phyloP scores from a whole-genome alignment of 2,113 vertebrate species.

The Anguilla japonica region DNA sequence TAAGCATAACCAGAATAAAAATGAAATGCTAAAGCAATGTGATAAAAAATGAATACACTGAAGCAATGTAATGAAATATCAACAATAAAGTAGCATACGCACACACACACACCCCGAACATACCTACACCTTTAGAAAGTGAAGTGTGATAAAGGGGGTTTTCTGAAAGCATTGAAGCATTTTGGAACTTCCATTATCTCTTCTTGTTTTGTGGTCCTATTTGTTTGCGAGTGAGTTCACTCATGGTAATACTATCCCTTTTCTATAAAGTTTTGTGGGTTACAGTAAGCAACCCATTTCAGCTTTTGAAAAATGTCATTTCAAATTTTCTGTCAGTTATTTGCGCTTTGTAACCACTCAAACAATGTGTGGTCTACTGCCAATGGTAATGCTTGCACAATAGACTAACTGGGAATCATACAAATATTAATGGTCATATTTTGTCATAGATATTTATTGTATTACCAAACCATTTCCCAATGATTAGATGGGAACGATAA shows the following conservation, averaged over 20 bases:
- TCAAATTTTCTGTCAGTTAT: constrained; percentile 1
- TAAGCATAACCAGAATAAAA: neutral
- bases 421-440: neutral
- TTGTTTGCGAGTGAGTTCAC: neutral
- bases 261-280: neutral
- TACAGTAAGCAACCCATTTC: neutral
- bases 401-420: neutral
- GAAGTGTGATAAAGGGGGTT: neutral
- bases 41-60: neutral
- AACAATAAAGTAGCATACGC: neutral
- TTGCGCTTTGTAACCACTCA: neutral
- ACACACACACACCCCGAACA: neutral
- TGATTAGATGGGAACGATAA: neutral
- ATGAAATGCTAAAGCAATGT: no score
- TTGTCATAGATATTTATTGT: neutral
- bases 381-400: neutral
- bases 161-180: neutral
- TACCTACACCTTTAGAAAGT: neutral
- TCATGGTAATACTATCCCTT: neutral
- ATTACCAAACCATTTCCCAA: neutral
- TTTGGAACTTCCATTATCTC: neutral
- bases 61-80: neutral
- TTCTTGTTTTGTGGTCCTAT: neutral
- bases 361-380: neutral
- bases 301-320: neutral